Conservation (phyloP, 2,797 vertebrate species). For the Enteromius treurensis region DNA sequence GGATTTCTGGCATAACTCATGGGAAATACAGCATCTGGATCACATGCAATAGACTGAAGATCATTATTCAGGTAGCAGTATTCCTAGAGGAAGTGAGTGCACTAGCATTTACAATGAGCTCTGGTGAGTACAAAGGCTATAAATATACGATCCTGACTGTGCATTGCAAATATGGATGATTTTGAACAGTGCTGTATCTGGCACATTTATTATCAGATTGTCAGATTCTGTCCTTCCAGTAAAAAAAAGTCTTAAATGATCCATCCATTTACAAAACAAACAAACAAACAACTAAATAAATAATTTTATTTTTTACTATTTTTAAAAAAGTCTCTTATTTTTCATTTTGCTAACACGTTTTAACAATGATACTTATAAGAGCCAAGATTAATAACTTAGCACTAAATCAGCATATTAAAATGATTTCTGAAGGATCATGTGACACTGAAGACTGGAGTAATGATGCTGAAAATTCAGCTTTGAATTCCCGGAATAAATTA, state of each 20-base stretch:
- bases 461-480: not conserved
- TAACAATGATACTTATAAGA: not conserved
- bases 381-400: not conserved
- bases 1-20: slow-evolving; percentile 6
- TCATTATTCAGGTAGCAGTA: slow-evolving; percentile 34
- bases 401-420: not conserved
- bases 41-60: slow-evolving; percentile 6
- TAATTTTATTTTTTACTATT: not conserved
- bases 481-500: not conserved
- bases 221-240: not conserved
- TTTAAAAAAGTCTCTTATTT: too few species aligned
- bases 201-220: not conserved
- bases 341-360: not conserved
- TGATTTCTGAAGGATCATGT: not conserved
- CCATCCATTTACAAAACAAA: not conserved
- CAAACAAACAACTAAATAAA: not conserved
- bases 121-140: slow-evolving; percentile 12
- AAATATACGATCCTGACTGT: slow-evolving; percentile 26
- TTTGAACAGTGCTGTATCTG: slow-evolving; percentile 7
- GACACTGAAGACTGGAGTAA: not conserved
- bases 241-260: not conserved
- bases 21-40: slow-evolving; percentile 31
- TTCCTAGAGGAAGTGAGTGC: slow-evolving; percentile 12
- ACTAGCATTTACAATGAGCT: slow-evolving; percentile 21
- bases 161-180: slow-evolving; percentile 25